Evolutionary conservation across 2,113 vertebrate species (phyloP).

Genomic region (Beaufortia kweichowensis): DNA sequence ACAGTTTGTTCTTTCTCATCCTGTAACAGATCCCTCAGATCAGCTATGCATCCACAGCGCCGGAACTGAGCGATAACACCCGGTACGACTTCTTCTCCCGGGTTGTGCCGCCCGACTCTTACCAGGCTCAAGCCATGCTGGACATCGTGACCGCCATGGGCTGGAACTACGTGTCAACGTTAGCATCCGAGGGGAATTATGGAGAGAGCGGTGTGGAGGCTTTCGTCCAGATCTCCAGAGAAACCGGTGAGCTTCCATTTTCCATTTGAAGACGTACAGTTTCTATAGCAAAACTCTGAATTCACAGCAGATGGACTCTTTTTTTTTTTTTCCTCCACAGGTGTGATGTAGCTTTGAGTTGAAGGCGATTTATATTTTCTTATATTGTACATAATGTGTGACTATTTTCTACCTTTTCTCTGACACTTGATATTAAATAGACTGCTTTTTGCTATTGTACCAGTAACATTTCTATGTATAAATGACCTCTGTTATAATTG

Average conservation of each 20-base stretch:
- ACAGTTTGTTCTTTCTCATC: constrained; percentile 45
- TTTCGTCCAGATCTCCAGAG: constrained; percentile 77
- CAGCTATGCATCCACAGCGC: constrained; percentile 90
- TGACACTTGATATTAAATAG: too few relatives aligned
- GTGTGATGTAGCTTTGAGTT: background rate
- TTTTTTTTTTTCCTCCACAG: background rate
- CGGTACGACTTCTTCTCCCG: constrained; percentile 87
- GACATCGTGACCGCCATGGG: constrained; percentile 78
- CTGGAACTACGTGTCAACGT: constrained; percentile 81
- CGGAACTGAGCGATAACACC: constrained; percentile 85
- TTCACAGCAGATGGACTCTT: background rate
- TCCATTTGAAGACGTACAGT: background rate
- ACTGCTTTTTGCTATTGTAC: too few relatives aligned
- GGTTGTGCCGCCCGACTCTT: constrained; percentile 81
- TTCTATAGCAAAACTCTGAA: background rate
- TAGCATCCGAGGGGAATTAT: constrained; percentile 80
- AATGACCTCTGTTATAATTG: too few relatives aligned
- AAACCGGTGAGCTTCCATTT: constrained; percentile 65
- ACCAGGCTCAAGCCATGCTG: constrained; percentile 82
- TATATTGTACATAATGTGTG: too few relatives aligned
- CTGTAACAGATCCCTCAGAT: constrained; percentile 87
- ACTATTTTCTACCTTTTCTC: too few relatives aligned
- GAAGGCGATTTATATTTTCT: background rate
- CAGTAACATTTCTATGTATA: too few relatives aligned
- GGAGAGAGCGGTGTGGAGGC: constrained; percentile 80